Evolutionary conservation across 2,888 invertebrate species (phyloP).

Genomic region (Calameuta pallipes): DNA sequence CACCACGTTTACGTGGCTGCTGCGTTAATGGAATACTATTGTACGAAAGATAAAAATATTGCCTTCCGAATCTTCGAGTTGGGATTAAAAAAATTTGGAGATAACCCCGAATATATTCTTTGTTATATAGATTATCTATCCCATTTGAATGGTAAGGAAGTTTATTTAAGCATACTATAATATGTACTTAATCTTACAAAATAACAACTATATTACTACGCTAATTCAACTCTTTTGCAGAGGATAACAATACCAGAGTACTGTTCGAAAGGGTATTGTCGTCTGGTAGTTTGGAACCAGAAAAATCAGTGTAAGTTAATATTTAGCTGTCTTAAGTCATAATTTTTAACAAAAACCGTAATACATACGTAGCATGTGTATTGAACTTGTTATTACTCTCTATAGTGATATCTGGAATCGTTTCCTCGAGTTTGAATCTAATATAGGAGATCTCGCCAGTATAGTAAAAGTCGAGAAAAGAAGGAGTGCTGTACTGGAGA

Average conservation of each 20-base stretch:
- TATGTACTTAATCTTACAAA: not conserved
- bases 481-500: slow-evolving; percentile 89
- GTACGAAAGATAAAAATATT: slow-evolving; percentile 97
- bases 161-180: slow-evolving; percentile 1
- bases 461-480: slow-evolving; percentile 98
- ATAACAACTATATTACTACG: slow-evolving; percentile 2
- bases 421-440: slow-evolving; percentile 98
- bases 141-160: slow-evolving; percentile 87
- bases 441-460: slow-evolving; percentile 96
- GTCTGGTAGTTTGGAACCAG: slow-evolving; percentile 89
- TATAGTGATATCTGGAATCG: slow-evolving; percentile 96
- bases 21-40: slow-evolving; percentile 99
- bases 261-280: slow-evolving; percentile 96
- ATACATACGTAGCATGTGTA: not conserved
- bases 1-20: slow-evolving; percentile 98
- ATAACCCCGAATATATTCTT: slow-evolving; percentile 93
- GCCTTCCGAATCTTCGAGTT: slow-evolving; percentile 97
- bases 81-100: slow-evolving; percentile 95
- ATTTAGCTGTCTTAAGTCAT: not conserved
- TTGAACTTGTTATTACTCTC: slow-evolving; percentile 20
- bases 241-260: slow-evolving; percentile 99
- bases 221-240: slow-evolving; percentile 68
- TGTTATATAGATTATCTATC: slow-evolving; percentile 97
- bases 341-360: not conserved
- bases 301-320: slow-evolving; percentile 83